Percentiles rank a stretch among this genome's conserved stretches.
These are phyloP conservation scores for Callaeas wilsoni DNA, from an alignment of 2,113 vertebrate genomes.

Conservation along the genomic window DNA sequence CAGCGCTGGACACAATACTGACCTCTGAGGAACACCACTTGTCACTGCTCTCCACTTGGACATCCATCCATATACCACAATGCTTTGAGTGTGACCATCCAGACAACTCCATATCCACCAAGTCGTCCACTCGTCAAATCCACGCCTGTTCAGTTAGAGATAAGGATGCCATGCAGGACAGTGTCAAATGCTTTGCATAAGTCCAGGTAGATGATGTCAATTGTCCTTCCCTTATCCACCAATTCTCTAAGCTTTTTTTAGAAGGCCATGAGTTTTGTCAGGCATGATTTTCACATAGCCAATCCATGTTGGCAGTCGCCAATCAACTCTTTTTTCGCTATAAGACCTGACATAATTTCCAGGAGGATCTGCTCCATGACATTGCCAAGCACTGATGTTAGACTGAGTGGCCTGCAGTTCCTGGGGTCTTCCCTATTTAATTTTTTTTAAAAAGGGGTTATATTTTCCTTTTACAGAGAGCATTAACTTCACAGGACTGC, in stretches of 20 bases:
- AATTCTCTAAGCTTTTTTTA: not conserved
- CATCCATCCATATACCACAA: not conserved
- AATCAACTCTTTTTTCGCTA: not conserved
- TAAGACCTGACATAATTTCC: not conserved
- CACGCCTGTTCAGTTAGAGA: not conserved
- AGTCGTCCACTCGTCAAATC: not conserved
- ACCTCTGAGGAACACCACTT: not conserved
- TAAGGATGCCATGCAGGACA: not conserved
- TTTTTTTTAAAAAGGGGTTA: not conserved
- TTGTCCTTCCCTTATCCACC: not conserved
- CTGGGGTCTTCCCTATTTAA: not conserved
- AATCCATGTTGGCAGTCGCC: not conserved
- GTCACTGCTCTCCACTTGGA: not conserved
- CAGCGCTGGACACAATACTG: not conserved
- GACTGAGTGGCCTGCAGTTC: not conserved
- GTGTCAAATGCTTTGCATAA: not conserved
- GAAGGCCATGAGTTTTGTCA: not conserved
- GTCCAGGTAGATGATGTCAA: not conserved
- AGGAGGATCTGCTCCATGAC: not conserved
- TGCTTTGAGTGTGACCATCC: too few relatives aligned
- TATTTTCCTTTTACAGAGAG: not conserved
- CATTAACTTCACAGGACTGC: not conserved
- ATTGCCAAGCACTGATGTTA: not conserved
- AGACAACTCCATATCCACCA: not conserved
- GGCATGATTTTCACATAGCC: too few relatives aligned